A percentile compares a stretch with the other conserved stretches of the same genome.
phyloP scores from a whole-genome alignment of 1,140 invertebrate genomes.

The Homalodisca vitripennis region DNA sequence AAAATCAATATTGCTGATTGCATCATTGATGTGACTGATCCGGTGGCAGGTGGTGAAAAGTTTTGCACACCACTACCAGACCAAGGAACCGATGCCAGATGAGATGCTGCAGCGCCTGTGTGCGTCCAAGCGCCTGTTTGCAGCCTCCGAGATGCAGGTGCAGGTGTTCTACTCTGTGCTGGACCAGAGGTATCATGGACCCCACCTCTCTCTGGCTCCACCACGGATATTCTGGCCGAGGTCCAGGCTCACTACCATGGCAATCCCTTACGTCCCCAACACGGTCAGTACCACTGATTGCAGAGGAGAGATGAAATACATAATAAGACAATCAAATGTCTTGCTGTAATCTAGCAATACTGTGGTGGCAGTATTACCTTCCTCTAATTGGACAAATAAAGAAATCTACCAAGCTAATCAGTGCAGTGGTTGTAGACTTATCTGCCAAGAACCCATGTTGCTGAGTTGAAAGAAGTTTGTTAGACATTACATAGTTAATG shows the following conservation, averaged over 20 bases:
- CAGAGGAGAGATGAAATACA: neutral
- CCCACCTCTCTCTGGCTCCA: slow-evolving; percentile 55
- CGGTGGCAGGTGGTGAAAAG: slow-evolving; percentile 67
- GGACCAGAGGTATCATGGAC: slow-evolving; percentile 86
- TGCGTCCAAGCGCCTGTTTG: slow-evolving; percentile 81
- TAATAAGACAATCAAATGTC: slow-evolving; percentile 7
- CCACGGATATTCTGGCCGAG: slow-evolving; percentile 76
- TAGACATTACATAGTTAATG: no score
- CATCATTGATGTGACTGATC: neutral
- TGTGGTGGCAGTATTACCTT: no score
- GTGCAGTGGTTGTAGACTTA: no score
- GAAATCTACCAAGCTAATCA: no score
- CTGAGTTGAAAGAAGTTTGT: no score
- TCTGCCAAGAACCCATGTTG: no score
- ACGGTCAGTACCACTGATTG: slow-evolving; percentile 62
- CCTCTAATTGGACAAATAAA: no score
- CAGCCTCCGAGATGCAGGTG: slow-evolving; percentile 86
- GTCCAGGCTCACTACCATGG: slow-evolving; percentile 84
- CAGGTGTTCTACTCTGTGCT: slow-evolving; percentile 88
- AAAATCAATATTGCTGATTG: no score
- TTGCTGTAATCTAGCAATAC: no score
- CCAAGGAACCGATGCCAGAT: slow-evolving; percentile 78
- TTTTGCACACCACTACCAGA: slow-evolving; percentile 92
- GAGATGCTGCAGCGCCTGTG: slow-evolving; percentile 75
- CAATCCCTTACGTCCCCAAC: slow-evolving; percentile 80